Conservation (phyloP, 2,113 vertebrate genomes). For the Thymallus thymallus region DNA sequence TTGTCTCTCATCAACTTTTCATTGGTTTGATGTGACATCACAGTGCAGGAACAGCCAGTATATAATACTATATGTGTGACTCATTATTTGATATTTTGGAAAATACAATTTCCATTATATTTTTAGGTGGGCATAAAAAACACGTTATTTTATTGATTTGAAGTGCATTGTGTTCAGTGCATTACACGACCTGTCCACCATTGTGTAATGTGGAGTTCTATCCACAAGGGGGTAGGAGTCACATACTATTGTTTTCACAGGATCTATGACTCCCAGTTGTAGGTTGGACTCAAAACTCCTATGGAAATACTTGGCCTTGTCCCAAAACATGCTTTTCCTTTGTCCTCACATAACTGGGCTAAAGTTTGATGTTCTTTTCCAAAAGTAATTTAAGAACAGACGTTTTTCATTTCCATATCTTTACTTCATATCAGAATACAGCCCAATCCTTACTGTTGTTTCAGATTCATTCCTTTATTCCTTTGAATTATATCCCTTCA, state of each 20-base stretch:
- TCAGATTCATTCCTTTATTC: conserved; percentile 6
- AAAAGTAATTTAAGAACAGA: conserved; percentile 48
- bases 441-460: conserved; percentile 15
- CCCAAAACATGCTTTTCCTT: conserved; percentile 69
- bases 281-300: conserved; percentile 69
- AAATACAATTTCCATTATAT: neutral
- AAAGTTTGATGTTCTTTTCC: conserved; percentile 45
- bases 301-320: conserved; percentile 71
- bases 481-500: neutral
- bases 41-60: neutral
- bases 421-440: neutral
- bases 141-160: neutral
- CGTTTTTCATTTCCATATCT: conserved; percentile 36
- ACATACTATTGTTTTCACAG: conserved; percentile 16
- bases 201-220: neutral
- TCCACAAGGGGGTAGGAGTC: conserved; percentile 63
- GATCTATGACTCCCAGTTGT: conserved; percentile 52
- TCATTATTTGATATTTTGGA: neutral
- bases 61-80: neutral
- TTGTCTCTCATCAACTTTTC: too few species aligned
- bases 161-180: neutral
- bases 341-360: conserved; percentile 72
- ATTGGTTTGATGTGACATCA: neutral
- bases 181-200: conserved; percentile 8
- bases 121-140: neutral